Evolutionary conservation across 1,140 invertebrate genomes (phyloP).

Genomic region (Aphaenogaster floridana): DNA sequence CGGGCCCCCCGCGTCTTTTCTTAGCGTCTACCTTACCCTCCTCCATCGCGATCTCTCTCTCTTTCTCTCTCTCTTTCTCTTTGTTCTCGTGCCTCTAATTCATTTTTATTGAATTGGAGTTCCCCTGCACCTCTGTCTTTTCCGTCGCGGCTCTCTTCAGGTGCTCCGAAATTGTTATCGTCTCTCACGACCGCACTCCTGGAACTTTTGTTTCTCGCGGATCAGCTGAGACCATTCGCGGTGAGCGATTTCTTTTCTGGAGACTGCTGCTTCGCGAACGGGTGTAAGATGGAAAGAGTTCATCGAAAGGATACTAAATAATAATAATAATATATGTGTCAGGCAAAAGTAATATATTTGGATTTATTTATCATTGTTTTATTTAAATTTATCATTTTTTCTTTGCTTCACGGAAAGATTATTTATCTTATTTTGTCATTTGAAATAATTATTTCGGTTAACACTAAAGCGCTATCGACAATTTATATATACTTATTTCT

Average conservation of each 20-base stretch:
- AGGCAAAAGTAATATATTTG: not conserved
- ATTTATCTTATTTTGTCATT: not conserved
- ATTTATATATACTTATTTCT: too few relatives aligned
- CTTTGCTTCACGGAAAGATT: not conserved
- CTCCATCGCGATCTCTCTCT: conserved; percentile 38
- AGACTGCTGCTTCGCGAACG: not conserved
- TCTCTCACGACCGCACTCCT: conserved; percentile 33
- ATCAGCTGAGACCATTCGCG: not conserved
- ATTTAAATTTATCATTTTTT: too few relatives aligned
- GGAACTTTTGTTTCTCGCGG: conserved; percentile 32
- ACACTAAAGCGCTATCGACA: too few relatives aligned
- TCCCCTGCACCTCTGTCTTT: conserved; percentile 39
- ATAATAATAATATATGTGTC: not conserved
- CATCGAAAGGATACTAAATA: not conserved
- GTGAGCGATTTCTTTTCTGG: conserved; percentile 8
- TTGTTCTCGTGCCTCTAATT: conserved; percentile 41
- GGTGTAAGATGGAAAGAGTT: not conserved
- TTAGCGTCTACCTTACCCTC: conserved; percentile 41
- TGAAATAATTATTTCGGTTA: not conserved
- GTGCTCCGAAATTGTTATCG: conserved; percentile 49
- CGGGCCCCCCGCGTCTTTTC: conserved; percentile 74
- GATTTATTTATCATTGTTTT: conserved; percentile 9
- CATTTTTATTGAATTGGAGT: conserved; percentile 51
- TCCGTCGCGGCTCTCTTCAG: conserved; percentile 48
- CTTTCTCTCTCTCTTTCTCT: conserved; percentile 48